A percentile compares a stretch with the other conserved stretches of the same genome.
Conservation (phyloP, 2,797 vertebrate species). For the Myotis myotis region DNA sequence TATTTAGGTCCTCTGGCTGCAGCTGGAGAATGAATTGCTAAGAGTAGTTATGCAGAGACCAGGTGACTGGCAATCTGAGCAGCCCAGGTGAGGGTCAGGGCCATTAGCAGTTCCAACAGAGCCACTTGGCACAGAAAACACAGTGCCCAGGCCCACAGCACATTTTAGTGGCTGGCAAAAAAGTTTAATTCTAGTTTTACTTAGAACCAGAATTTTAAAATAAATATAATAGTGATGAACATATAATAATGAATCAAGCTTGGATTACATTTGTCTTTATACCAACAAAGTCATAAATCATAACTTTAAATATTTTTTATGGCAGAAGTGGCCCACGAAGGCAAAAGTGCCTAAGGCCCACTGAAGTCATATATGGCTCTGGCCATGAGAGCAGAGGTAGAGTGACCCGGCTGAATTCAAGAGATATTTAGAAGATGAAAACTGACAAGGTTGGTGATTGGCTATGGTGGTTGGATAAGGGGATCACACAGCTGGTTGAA, state of each 20-base stretch:
- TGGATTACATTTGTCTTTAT: neutral
- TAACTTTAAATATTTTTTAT: neutral
- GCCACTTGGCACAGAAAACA: neutral
- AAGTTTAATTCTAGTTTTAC: neutral
- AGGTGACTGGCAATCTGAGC: neutral
- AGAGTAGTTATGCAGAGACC: neutral
- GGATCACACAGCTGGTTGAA: too few species aligned
- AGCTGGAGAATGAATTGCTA: neutral
- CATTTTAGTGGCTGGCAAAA: neutral
- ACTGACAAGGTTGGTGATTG: neutral
- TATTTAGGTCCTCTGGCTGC: neutral
- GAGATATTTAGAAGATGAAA: neutral
- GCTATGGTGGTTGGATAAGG: neutral
- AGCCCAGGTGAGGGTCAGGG: neutral
- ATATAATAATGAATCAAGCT: neutral
- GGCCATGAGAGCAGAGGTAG: neutral
- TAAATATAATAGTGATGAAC: neutral
- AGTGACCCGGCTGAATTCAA: neutral
- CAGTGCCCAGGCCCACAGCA: neutral
- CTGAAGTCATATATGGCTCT: neutral
- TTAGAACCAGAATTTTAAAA: slow-evolving; percentile 33
- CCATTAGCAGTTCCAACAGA: accelerated
- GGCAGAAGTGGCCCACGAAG: neutral
- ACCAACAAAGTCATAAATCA: neutral
- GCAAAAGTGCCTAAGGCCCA: neutral